Base-by-base conservation (phyloP, 2,888 invertebrate genomes). In the Chelonus formosanus region DNA sequence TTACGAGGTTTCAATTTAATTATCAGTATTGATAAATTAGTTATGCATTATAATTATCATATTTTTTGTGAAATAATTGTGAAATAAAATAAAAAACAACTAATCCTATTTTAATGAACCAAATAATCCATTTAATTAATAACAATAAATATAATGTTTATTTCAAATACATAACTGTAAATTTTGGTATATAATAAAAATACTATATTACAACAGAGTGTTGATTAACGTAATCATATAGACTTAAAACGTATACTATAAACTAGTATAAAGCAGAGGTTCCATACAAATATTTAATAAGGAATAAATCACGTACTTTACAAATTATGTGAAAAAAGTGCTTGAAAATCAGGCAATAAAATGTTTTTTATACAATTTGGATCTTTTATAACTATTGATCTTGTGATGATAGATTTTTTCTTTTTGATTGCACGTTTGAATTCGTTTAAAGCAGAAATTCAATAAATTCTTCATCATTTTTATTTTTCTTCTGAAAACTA, bases 101-200 rank as follows among this genome's bases (percentile, higher is more conserved):
- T 20, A 20, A 20, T 20, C 20, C 20, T 20, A 20, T 20, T 20
- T 20, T 3, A 40, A 52, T 44, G 7, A 8, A 43, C 43, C 10
- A 31, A 64, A 40, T 45, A 60, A 50, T 8, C 45, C 7, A 5
- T 35, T 44, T 54, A 20, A 45, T 68, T 60, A 64, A 70, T 69
- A 71, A 70, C 70, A 68, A 70, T 71, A 69, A 72, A 72, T 70
- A 70, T 70, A 70, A 72, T 68, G 67, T 71, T 71, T 70, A 70
- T 72, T 69, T 68, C 65, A 67, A 68, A 67, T 69, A 72, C 67
- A 69, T 67, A 69, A 70, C 63, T 68, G 69, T 50, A 67, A 62
- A 44, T 60, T 68, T 61, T 68, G 53, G 55, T 69, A 63, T 56
- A 45, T 54, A 65, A 68, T 71, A 70, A 71, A 71, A 71, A 70